Evolutionary conservation across 2,888 invertebrate species (phyloP), one percentile per base, ranked within the genome.

Genomic region (Caenorhabditis becei): DNA sequence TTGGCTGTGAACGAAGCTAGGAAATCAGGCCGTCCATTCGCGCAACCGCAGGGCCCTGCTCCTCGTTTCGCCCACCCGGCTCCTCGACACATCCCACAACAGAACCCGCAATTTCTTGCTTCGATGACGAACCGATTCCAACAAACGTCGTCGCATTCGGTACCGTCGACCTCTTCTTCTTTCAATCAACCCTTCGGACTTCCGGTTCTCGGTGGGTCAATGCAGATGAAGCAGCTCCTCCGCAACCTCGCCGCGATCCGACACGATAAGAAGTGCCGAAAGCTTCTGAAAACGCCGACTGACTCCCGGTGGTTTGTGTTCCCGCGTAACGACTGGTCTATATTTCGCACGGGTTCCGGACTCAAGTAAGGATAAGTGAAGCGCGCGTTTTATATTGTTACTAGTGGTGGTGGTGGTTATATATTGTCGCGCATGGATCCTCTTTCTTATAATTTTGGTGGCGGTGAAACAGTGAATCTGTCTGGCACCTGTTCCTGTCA

Each of bases 401-500:
- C 14, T 67, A 11, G 26, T 51, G 59, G 58, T 59, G 59, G 44
- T 62, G 44, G 53, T 58, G n/a, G 23, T 58, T 10, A 32, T 7
- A n/a, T n/a, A n/a, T n/a, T 2, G 56, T 32, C n/a, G 56, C n/a
- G 37, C 32, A 37, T 32, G 54, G 5, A 37, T 58, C 11, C 8
- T n/a, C n/a, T n/a, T n/a, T n/a, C n/a, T n/a, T n/a, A n/a, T n/a
- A n/a, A 4, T 20, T 58, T 35, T 58, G 35, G 37, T 37, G 59
- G 35, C 59, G 59, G 35, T 61, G 70, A 62, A 62, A 71, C 71
- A 54, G 71, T 71, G 71, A 71, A 71, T 59, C 62, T 59, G 71
- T 67, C 56, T 37, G 49, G 11, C 14, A 5, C 3, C 41, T 41
- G 5, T 41, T 10, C 8, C 41, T 41, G 41, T 41, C n/a, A n/a